Evolutionary conservation across 2,113 vertebrate genomes (phyloP).

Genomic region (Pteruthius melanotis): DNA sequence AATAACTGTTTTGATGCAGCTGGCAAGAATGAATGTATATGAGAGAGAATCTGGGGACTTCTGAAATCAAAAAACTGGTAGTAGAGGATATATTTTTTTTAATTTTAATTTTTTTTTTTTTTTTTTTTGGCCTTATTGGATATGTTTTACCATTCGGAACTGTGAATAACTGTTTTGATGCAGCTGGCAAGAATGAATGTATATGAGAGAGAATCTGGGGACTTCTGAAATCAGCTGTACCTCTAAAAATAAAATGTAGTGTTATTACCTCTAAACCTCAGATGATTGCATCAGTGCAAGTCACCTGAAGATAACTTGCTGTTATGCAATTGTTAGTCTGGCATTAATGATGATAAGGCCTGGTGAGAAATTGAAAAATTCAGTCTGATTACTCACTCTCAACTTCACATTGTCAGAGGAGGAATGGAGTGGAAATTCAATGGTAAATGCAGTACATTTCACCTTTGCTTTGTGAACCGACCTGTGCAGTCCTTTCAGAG

Average conservation of each 20-base stretch:
- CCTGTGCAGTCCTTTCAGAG: neutral
- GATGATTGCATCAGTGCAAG: neutral
- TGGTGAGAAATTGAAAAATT: neutral
- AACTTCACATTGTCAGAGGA: neutral
- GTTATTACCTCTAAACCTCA: neutral
- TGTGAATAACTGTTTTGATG: neutral
- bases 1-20: neutral
- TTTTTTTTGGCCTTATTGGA: neutral
- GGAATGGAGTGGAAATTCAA: neutral
- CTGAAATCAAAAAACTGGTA: too few relatives aligned
- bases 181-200: neutral
- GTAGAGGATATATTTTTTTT: too few relatives aligned
- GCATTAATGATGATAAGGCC: neutral
- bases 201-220: neutral
- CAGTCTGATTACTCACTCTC: neutral
- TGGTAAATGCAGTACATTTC: neutral
- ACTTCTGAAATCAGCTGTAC: neutral
- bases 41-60: neutral
- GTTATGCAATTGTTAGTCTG: neutral
- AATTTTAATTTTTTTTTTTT: too few relatives aligned
- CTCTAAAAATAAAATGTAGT: neutral
- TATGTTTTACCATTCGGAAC: neutral
- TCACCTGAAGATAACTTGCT: neutral
- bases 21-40: neutral
- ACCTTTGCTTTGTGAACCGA: neutral